Evolutionary conservation across 2,888 invertebrate species (phyloP), one percentile per base, ranked within the genome.

Genomic region (Yponomeuta sedellus): DNA sequence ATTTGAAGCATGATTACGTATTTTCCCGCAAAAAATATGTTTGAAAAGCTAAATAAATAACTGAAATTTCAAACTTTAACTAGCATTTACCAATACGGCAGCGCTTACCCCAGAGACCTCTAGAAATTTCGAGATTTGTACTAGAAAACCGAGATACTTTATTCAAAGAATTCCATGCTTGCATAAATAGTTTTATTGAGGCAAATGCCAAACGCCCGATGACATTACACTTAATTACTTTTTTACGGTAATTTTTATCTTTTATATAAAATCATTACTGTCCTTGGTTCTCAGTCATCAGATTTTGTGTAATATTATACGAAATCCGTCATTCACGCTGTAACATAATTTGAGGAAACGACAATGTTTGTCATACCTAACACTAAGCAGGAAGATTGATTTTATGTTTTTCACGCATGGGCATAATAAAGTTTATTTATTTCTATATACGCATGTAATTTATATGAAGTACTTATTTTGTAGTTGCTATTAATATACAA

Each of bases 21-120:
- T 56, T 66, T 68, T 71, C 75, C 81, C 80, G 78, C 81, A 85
- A 75, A 74, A 86, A 85, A 88, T 87, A 81, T 83, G 88, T 85
- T 72, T 75, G 71, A 80, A 80, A 77, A 82, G 83, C 79, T 71
- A 69, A 77, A 76, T 77, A 81, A 85, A 83, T 67, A 77, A 76
- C 71, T 75, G 77, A 79, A 81, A 79, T 77, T 79, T 61, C 25
- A 77, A 0, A 25, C 2, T 82, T 89, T 88, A 88, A n/a, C 90
- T 89, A 88, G 88, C 91, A 91, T 91, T 91, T 91, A 91, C 91
- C 91, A 91, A 91, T 86, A 88, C 84, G 90, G 89, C 90, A 89
- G 90, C 68, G 68, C 88, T 86, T 89, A 72, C 72, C 76, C 74
- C 71, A 76, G 73, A 77, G 68, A 61, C 61, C n/a, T 69, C 80